phyloP scores from a whole-genome alignment of 2,888 invertebrate species.

The Pristionchus mayeri region DNA sequence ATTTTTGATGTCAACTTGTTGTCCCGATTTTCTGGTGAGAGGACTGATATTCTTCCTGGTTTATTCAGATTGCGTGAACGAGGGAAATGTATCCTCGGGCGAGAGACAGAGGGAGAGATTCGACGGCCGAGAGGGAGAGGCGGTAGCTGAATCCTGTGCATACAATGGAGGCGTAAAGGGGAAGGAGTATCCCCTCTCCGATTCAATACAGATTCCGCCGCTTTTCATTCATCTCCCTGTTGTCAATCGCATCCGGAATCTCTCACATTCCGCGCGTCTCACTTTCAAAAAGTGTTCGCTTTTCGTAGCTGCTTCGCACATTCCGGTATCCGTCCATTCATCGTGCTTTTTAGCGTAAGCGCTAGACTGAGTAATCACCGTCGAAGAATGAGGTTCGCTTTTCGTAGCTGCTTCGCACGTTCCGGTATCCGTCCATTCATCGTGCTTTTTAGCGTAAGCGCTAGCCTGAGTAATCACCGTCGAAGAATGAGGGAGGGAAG shows the following conservation, averaged over 20 bases:
- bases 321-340: background rate
- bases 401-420: background rate
- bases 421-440: background rate
- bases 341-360: background rate
- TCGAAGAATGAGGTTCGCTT: too few relatives aligned
- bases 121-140: background rate
- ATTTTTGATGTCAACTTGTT: too few relatives aligned
- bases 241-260: slow-evolving; percentile 7
- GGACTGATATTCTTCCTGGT: too few relatives aligned
- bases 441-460: background rate
- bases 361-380: background rate
- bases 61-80: slow-evolving; percentile 20
- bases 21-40: too few relatives aligned
- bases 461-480: background rate
- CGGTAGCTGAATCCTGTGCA: slow-evolving; percentile 43
- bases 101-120: background rate
- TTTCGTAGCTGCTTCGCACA: background rate
- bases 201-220: background rate
- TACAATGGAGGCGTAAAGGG: slow-evolving; percentile 31
- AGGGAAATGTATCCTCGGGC: background rate
- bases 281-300: slow-evolving; percentile 31
- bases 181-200: slow-evolving; percentile 11
- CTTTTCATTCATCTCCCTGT: slow-evolving; percentile 33
- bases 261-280: background rate
- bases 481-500: too few relatives aligned